Evolutionary conservation across 2,888 invertebrate species (phyloP), one percentile per base, ranked within the genome.

Genomic region (Argyresthia albistria): DNA sequence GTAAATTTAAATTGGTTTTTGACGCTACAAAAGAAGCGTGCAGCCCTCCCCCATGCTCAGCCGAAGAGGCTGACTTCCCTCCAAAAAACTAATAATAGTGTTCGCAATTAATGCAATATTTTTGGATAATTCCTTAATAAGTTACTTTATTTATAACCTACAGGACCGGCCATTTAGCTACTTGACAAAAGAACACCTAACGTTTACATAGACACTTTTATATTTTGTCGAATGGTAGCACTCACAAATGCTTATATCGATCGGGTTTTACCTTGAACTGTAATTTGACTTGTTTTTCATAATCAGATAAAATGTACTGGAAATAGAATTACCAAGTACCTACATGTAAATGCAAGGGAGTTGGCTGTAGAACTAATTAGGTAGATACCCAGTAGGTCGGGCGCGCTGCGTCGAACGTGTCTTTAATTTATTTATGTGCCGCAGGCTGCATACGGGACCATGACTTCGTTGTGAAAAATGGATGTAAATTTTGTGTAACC

Each of bases 1-100:
- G n/a, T n/a, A n/a, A n/a, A n/a, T n/a, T 81, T 80, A 81, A 82
- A 82, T 82, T 80, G 80, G 79, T 80, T 81, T 76, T 73, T 70
- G 76, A 71, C 76, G 78, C 76, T 76, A 78, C 75, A 76, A 78
- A 78, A 80, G 78, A 70, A 80, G 76, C 71, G 73, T 70, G 73
- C 71, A 69, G 69, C 63, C 16, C 64, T 71, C 71, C 71, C 68
- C 69, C 71, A 69, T 67, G 25, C 25, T 25, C 25, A 6, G 25
- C 25, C 25, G 25, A 25, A 78, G 76, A 73, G 71, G 73, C 69
- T 70, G 74, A 69, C 71, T 74, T 70, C 67, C 66, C 67, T 66
- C 70, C 67, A 67, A 63, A 66, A 70, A 78, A 77, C 76, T 79
- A 76, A 75, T 75, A 76, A 79, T 78, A 74, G 76, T 76, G 72